A percentile compares a stretch with the other conserved stretches of the same genome.
Conservation (phyloP, 2,113 vertebrate species). For the Xiphophorus couchianus region DNA sequence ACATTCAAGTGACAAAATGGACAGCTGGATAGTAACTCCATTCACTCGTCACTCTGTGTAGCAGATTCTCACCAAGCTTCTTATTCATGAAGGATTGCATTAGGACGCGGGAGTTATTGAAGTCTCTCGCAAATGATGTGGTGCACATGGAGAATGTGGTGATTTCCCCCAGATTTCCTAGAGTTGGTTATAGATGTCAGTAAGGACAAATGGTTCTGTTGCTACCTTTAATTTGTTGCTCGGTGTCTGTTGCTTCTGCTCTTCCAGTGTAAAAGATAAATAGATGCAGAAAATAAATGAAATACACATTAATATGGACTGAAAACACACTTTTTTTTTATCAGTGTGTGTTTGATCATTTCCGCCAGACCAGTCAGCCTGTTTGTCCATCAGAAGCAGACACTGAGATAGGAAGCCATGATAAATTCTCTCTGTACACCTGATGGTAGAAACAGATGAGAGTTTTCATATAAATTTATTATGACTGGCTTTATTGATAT, state of each 20-base stretch:
- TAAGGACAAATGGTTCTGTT: not conserved
- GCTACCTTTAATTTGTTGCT: too few relatives aligned
- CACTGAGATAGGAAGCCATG: conserved; percentile 24
- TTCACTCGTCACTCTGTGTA: conserved; percentile 37
- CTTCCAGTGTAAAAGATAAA: not conserved
- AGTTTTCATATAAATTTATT: not conserved
- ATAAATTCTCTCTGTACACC: conserved; percentile 31
- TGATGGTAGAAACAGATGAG: conserved; percentile 1
- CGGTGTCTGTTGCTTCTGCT: not conserved
- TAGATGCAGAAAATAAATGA: not conserved
- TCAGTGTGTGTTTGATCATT: not conserved
- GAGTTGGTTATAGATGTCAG: conserved; percentile 1
- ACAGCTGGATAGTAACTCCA: conserved; percentile 49
- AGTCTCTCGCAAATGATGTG: conserved; percentile 39
- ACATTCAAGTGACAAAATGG: conserved; percentile 28
- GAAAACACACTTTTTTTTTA: not conserved
- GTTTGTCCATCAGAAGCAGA: conserved; percentile 11
- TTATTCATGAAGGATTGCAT: conserved; percentile 35
- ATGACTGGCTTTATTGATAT: conserved; percentile 6
- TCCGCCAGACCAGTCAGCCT: conserved; percentile 2
- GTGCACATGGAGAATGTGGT: conserved; percentile 44
- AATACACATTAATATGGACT: not conserved
- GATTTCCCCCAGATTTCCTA: conserved; percentile 33
- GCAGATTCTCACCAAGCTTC: conserved; percentile 28
- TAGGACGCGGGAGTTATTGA: conserved; percentile 30